These are phyloP conservation scores for Melanotaenia nigrans DNA, from an alignment of 2,797 vertebrate genomes.

Conservation along the genomic window DNA sequence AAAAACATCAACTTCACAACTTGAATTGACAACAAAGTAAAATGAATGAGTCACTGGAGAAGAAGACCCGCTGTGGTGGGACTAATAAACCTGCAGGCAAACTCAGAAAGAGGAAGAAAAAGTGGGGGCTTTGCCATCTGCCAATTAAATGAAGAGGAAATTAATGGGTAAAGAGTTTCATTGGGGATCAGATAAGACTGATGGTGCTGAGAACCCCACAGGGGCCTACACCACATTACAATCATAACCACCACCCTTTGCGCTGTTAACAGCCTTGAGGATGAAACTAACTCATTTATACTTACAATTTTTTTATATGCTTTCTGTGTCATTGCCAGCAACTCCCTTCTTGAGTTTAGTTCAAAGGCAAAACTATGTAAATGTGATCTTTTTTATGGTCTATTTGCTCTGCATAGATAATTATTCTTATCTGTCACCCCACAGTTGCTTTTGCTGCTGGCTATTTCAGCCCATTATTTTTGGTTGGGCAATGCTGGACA, in stretches of 20 bases:
- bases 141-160: constrained; percentile 69
- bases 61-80: constrained; percentile 54
- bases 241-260: constrained; percentile 25
- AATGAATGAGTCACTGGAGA: constrained; percentile 57
- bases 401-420: constrained; percentile 53
- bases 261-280: constrained; percentile 40
- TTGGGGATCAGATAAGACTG: constrained; percentile 56
- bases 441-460: constrained; percentile 40
- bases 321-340: constrained; percentile 21
- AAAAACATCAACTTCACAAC: constrained; percentile 55
- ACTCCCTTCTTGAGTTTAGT: constrained; percentile 41
- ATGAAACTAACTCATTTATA: constrained; percentile 51
- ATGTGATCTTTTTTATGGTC: constrained; percentile 49
- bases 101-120: constrained; percentile 27
- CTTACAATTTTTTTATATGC: constrained; percentile 18
- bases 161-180: constrained; percentile 69
- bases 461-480: constrained; percentile 53
- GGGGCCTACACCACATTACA: constrained; percentile 16
- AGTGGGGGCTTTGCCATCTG: constrained; percentile 42
- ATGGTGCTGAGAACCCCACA: constrained; percentile 41
- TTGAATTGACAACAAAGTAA: constrained; percentile 66
- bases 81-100: constrained; percentile 70
- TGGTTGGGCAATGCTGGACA: background rate
- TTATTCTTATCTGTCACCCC: constrained; percentile 45
- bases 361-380: constrained; percentile 46